These are phyloP conservation scores for Hypsibius dujardini DNA, from an alignment of 1,140 invertebrate genomes.

Conservation along the genomic window DNA sequence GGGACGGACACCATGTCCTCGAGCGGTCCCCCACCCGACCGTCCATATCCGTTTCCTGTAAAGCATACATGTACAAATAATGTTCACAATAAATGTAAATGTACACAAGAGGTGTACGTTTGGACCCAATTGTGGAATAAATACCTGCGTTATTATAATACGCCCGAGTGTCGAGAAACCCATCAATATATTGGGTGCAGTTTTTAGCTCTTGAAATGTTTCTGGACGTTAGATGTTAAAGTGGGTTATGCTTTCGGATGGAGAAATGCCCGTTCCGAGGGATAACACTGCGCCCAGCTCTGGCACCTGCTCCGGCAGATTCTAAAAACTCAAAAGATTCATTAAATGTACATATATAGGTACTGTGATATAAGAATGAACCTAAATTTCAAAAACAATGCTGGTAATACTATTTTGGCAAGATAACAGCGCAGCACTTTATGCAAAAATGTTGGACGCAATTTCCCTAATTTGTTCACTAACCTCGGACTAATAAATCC, in stretches of 20 bases:
- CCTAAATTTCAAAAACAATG: too few relatives aligned
- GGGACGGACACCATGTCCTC: constrained; percentile 67
- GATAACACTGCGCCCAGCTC: neutral
- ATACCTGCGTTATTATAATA: constrained; percentile 1
- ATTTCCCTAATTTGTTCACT: too few relatives aligned
- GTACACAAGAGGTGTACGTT: neutral
- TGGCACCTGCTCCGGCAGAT: neutral
- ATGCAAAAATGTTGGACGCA: too few relatives aligned
- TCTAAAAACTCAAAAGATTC: too few relatives aligned
- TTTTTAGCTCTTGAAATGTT: constrained; percentile 12
- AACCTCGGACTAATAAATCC: too few relatives aligned
- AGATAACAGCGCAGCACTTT: too few relatives aligned
- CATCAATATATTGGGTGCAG: neutral
- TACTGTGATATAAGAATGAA: too few relatives aligned
- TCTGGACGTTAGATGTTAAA: constrained; percentile 8
- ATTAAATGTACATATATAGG: too few relatives aligned
- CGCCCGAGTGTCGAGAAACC: constrained; percentile 7
- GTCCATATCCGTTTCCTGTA: constrained; percentile 64
- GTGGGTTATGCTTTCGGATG: neutral
- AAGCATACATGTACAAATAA: constrained; percentile 18
- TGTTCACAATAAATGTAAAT: neutral
- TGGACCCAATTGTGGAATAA: neutral
- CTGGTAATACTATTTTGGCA: too few relatives aligned
- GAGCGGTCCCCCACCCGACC: constrained; percentile 75
- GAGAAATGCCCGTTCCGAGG: neutral